These are phyloP conservation scores for Bombus confusus DNA, from an alignment of 1,140 invertebrate genomes.

Conservation along the genomic window DNA sequence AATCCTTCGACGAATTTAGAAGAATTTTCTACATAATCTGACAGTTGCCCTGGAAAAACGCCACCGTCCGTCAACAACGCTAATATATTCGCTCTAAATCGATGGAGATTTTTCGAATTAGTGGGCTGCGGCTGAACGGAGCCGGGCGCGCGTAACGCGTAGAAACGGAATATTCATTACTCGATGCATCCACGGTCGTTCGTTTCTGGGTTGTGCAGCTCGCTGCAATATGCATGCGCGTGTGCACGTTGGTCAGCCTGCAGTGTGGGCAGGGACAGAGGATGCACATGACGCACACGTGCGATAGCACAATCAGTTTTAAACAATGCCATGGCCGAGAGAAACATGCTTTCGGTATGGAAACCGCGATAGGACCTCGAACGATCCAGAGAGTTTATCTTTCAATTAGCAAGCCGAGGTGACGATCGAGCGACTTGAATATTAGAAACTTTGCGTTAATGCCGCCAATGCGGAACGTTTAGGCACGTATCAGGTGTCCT, in stretches of 20 bases:
- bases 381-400: not conserved
- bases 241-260: not conserved
- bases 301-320: not conserved
- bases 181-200: constrained; percentile 27
- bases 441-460: not conserved
- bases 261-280: not conserved
- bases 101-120: not conserved
- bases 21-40: no score
- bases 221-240: constrained; percentile 42
- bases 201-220: constrained; percentile 43
- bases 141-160: constrained; percentile 10
- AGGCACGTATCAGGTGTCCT: no score
- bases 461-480: not conserved
- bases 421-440: not conserved
- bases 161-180: constrained; percentile 45
- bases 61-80: no score
- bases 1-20: no score
- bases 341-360: not conserved
- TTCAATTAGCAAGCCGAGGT: not conserved
- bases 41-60: no score
- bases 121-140: constrained; percentile 12
- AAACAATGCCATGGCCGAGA: constrained; percentile 20
- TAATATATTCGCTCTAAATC: not conserved
- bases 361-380: not conserved
- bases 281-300: constrained; percentile 30